Conservation (phyloP, 2,113 vertebrate genomes). For the Larimichthys crocea region DNA sequence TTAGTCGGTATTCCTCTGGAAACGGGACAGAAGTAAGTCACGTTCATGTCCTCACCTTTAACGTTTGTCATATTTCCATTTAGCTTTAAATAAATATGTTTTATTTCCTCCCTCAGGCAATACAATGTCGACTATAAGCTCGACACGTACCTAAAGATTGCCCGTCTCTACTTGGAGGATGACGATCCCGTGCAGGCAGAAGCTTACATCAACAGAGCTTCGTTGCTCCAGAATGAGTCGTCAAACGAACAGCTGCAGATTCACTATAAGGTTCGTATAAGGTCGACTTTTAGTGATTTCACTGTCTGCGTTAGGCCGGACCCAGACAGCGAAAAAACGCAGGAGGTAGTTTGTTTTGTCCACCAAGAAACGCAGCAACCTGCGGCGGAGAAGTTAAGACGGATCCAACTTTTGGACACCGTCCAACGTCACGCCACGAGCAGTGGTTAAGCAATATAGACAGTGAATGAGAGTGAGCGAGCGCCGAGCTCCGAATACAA, state of each 20-base stretch:
- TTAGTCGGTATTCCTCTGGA: conserved; percentile 98
- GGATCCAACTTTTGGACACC: no score
- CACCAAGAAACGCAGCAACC: no score
- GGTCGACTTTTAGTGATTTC: neutral
- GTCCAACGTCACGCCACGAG: no score
- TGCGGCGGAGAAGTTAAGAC: no score
- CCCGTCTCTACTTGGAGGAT: conserved; percentile 95
- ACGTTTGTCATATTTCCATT: neutral
- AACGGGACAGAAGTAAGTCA: conserved; percentile 96
- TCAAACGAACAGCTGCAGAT: conserved; percentile 98
- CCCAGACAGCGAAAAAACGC: no score
- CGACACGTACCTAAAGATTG: conserved; percentile 98
- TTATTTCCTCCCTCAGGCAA: conserved; percentile 84
- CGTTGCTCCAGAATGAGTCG: conserved; percentile 97
- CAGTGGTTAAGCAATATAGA: no score
- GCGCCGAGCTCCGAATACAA: no score
- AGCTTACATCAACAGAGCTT: conserved; percentile 98
- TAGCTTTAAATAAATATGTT: conserved; percentile 1
- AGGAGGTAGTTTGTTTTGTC: no score
- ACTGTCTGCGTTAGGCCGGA: neutral
- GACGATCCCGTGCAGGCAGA: conserved; percentile 98
- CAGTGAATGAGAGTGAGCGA: no score
- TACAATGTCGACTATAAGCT: conserved; percentile 99
- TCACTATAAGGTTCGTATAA: conserved; percentile 91
- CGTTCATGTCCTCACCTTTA: neutral